Base-by-base conservation (phyloP, 2,888 invertebrate genomes). In the Ectropis crepuscularia region DNA sequence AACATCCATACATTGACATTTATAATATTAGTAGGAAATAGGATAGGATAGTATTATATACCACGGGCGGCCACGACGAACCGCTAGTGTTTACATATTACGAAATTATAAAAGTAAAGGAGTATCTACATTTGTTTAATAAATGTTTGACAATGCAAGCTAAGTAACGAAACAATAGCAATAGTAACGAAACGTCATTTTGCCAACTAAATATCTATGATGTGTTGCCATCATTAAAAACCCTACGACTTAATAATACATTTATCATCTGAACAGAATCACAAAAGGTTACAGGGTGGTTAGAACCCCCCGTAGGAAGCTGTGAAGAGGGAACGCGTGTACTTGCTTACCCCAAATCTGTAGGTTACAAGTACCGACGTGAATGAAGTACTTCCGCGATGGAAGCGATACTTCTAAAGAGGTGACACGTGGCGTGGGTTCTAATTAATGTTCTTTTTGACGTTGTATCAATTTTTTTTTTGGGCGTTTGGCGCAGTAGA, bases 261-360 rank as follows among this genome's bases (percentile, higher is more conserved):
- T 41, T 42, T 51, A 51, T 42, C 41, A 39, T 8, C 49, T 50
- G 51, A 49, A 37, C 49, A 9, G 10, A 10, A 47, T 42, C 42
- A 54, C 43, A 53, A 57, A 53, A 46, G 47, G 62, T 28, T 46
- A 47, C 12, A 46, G 53, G 39, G 47, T 47, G 48, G 49, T 42
- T 45, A 16, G 38, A 45, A 46, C 53, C 57, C 53, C 50, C 42
- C 57, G 49, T 51, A 74, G 81, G 81, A 80, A 71, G 71, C 47
- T 9, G 10, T 37, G 46, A 70, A 86, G 84, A 54, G 71, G 53
- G 42, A 72, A 74, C 86, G 87, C 83, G 87, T 87, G 87, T 75
- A 77, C 67, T 42, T 68, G 43, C 57, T 36, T 60, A 39, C 36
- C n/a, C 37, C 47, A 12, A 28, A 47, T 37, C 38, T 41, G 45